Evolutionary conservation across 2,888 invertebrate genomes (phyloP).

Genomic region (Synergus laeviventris): DNA sequence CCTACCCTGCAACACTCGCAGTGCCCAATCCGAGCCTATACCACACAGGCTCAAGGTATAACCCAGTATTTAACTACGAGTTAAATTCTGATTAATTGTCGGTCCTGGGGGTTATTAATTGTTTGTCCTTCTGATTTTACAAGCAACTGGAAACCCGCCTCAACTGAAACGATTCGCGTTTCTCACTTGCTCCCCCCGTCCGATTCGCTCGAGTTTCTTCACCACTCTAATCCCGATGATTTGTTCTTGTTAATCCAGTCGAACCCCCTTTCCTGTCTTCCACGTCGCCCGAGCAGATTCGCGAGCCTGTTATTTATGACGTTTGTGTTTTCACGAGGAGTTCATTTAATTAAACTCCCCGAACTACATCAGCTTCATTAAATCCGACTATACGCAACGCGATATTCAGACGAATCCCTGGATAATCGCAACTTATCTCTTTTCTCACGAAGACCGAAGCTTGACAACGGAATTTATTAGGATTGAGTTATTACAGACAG

Average conservation of each 20-base stretch:
- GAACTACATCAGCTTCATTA: constrained; percentile 21
- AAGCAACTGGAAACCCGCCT: constrained; percentile 57
- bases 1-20: constrained; percentile 49
- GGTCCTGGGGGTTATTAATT: constrained; percentile 70
- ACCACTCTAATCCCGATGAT: constrained; percentile 72
- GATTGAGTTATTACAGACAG: no score
- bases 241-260: constrained; percentile 73
- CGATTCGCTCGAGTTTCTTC: constrained; percentile 42
- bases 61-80: constrained; percentile 69
- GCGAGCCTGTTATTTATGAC: constrained; percentile 44
- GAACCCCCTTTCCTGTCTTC: constrained; percentile 42
- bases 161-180: constrained; percentile 48
- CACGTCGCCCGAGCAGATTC: constrained; percentile 6
- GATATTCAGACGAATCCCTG: constrained; percentile 18
- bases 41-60: constrained; percentile 36
- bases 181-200: constrained; percentile 45
- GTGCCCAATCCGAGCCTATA: constrained; percentile 25
- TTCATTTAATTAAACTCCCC: constrained; percentile 24
- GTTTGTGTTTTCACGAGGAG: constrained; percentile 51
- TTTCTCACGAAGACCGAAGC: background rate
- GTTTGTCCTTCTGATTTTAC: constrained; percentile 74
- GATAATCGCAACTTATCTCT: constrained; percentile 14
- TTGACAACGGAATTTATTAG: background rate
- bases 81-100: constrained; percentile 75
- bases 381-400: constrained; percentile 7